Evolutionary conservation across 2,888 invertebrate genomes (phyloP).

Genomic region (Ennomos erosarius): DNA sequence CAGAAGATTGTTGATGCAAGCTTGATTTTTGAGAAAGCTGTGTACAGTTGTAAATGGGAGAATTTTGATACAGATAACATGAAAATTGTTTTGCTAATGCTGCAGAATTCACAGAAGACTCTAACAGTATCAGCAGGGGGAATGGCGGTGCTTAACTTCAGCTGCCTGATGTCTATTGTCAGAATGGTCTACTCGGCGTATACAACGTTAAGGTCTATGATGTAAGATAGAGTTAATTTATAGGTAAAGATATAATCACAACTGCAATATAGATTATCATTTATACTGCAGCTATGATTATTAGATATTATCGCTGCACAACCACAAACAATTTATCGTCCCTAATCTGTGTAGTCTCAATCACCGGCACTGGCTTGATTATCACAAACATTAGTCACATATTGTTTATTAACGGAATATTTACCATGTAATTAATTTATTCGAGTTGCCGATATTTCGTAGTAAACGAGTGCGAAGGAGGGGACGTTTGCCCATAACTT

Average conservation of each 20-base stretch:
- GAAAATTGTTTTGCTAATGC: constrained; percentile 59
- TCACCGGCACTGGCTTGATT: no score
- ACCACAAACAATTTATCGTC: no score
- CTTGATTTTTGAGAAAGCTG: constrained; percentile 53
- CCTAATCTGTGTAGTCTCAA: no score
- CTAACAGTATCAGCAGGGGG: constrained; percentile 65
- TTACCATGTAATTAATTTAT: no score
- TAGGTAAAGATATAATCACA: neutral
- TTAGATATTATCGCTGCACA: no score
- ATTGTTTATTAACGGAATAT: no score
- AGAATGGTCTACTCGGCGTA: constrained; percentile 66
- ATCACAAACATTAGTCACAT: no score
- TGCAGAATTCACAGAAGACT: constrained; percentile 62
- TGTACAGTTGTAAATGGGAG: constrained; percentile 69
- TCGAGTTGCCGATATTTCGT: no score
- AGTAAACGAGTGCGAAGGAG: no score
- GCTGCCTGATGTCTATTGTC: constrained; percentile 58
- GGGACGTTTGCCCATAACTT: no score
- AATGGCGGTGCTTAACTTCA: constrained; percentile 54
- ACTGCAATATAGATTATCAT: no score
- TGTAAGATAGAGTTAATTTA: constrained; percentile 22
- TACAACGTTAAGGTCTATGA: constrained; percentile 58
- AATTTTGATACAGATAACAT: constrained; percentile 59
- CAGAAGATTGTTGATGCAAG: constrained; percentile 65
- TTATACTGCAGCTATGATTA: no score